phyloP scores from a whole-genome alignment of 2,888 invertebrate species.

The Agrotis clavis region DNA sequence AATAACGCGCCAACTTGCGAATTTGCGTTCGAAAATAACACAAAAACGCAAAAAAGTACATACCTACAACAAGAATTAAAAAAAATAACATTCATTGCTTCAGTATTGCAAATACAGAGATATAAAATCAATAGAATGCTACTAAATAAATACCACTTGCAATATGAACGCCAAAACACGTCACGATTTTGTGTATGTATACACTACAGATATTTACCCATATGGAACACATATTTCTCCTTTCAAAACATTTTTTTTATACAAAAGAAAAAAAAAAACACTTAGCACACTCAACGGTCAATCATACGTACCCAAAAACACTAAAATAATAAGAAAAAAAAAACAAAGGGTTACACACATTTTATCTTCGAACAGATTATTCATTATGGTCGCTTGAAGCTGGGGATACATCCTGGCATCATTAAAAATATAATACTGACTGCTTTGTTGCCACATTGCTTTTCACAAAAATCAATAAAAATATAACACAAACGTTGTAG shows the following conservation, averaged over 20 bases:
- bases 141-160: too few species aligned
- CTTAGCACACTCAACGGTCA: background rate
- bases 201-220: background rate
- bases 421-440: slow-evolving; percentile 75
- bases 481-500: slow-evolving; percentile 45
- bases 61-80: background rate
- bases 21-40: background rate
- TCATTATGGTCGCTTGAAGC: slow-evolving; percentile 67
- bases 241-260: background rate
- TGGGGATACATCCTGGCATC: slow-evolving; percentile 77
- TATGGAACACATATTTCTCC: slow-evolving; percentile 6
- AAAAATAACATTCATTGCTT: background rate
- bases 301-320: background rate
- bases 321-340: slow-evolving; percentile 25
- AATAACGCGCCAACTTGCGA: background rate
- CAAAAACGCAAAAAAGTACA: background rate
- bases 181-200: background rate
- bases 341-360: slow-evolving; percentile 85
- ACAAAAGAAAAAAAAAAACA: too few species aligned
- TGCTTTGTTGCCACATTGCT: slow-evolving; percentile 82
- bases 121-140: too few species aligned
- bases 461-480: slow-evolving; percentile 60
- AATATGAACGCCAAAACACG: slow-evolving; percentile 3
- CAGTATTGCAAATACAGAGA: background rate
- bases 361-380: slow-evolving; percentile 89